phyloP scores from a whole-genome alignment of 2,888 invertebrate genomes.

The Eulithis testata region DNA sequence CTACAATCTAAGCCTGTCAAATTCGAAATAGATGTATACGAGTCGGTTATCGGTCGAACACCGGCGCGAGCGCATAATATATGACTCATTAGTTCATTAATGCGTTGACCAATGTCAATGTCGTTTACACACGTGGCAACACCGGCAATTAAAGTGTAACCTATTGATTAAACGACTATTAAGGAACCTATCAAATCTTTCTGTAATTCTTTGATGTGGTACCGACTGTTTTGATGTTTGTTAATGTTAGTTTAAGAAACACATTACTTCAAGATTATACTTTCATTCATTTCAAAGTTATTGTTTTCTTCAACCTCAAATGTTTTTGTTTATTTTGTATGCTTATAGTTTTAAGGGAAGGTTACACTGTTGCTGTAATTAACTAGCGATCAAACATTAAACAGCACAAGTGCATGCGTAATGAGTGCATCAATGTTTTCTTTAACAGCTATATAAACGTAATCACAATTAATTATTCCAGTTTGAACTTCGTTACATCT shows the following conservation, averaged over 20 bases:
- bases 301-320: neutral
- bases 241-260: constrained; percentile 1
- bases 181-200: constrained; percentile 30
- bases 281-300: neutral
- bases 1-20: constrained; percentile 13
- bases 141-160: constrained; percentile 43
- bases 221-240: constrained; percentile 18
- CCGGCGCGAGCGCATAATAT: constrained; percentile 45
- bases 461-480: constrained; percentile 10
- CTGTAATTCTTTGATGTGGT: constrained; percentile 26
- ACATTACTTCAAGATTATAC: neutral
- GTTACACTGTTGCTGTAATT: neutral
- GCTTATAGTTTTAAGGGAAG: neutral
- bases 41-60: constrained; percentile 37
- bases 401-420: no score
- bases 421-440: neutral
- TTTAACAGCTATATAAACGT: neutral
- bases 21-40: constrained; percentile 18
- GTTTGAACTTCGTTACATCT: constrained; percentile 5
- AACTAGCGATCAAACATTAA: no score
- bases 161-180: constrained; percentile 40
- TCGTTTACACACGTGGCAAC: constrained; percentile 44
- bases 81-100: constrained; percentile 60
- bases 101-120: constrained; percentile 67
- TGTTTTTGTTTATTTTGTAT: neutral